Conservation (phyloP, 2,797 vertebrate species). For the Urocyon cinereoargenteus region DNA sequence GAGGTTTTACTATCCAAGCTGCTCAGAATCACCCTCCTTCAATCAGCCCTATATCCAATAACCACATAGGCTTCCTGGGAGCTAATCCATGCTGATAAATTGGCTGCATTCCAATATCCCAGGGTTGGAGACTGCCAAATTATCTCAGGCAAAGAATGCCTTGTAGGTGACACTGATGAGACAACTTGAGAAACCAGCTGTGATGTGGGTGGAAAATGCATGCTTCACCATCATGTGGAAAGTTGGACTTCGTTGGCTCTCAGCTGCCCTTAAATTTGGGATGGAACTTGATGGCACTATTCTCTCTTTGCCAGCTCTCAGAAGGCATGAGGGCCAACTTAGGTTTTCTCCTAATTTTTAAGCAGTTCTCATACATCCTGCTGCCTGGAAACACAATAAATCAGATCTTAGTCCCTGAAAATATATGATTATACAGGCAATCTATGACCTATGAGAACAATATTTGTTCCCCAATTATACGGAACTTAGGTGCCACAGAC, state of each 20-base stretch:
- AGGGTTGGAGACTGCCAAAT: constrained; percentile 61
- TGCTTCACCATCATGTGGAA: background rate
- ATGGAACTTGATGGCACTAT: background rate
- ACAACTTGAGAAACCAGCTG: constrained; percentile 57
- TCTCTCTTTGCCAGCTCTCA: constrained; percentile 19
- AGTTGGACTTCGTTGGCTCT: background rate
- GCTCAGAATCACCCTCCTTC: constrained; percentile 48
- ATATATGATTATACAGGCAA: background rate
- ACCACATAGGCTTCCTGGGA: background rate
- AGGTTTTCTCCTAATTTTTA: constrained; percentile 11
- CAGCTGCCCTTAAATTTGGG: constrained; percentile 7
- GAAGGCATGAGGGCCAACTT: background rate
- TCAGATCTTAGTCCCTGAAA: background rate
- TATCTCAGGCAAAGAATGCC: constrained; percentile 66
- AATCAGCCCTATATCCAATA: background rate
- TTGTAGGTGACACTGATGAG: constrained; percentile 67
- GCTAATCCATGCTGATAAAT: background rate
- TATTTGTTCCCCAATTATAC: background rate
- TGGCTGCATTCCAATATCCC: constrained; percentile 45
- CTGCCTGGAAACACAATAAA: constrained; percentile 37
- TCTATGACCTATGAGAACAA: background rate
- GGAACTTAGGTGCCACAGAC: background rate
- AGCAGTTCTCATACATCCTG: background rate
- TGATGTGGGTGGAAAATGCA: constrained; percentile 58
- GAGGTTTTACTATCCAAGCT: constrained; percentile 46